phyloP scores from a whole-genome alignment of 2,888 invertebrate genomes.

The Platycnemis pennipes region DNA sequence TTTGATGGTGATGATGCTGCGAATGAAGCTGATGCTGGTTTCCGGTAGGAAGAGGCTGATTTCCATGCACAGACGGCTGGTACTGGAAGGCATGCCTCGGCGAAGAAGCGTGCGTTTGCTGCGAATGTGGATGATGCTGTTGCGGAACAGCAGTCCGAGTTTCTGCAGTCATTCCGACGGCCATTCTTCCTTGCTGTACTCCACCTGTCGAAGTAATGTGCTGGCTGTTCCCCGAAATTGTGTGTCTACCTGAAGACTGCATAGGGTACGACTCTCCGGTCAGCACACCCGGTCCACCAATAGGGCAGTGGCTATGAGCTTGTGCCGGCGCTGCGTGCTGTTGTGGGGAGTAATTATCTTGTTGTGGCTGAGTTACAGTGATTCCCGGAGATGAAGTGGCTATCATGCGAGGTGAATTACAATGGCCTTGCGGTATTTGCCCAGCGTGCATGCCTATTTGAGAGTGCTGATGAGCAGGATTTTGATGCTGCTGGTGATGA shows the following conservation, averaged over 20 bases:
- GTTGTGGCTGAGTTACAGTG: slow-evolving; percentile 74
- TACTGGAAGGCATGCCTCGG: slow-evolving; percentile 55
- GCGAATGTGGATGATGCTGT: slow-evolving; percentile 25
- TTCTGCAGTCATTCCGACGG: slow-evolving; percentile 9
- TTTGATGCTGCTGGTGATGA: slow-evolving; percentile 81
- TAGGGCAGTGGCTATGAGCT: slow-evolving; percentile 53
- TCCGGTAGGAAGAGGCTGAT: background rate
- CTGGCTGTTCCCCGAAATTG: slow-evolving; percentile 1
- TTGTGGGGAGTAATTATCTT: slow-evolving; percentile 71
- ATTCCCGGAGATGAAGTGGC: slow-evolving; percentile 75
- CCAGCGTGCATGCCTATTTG: slow-evolving; percentile 73
- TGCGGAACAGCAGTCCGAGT: slow-evolving; percentile 23
- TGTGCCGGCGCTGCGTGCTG: slow-evolving; percentile 69
- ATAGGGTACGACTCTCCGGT: slow-evolving; percentile 70
- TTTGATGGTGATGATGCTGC: slow-evolving; percentile 54
- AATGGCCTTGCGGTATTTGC: slow-evolving; percentile 78
- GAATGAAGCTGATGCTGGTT: slow-evolving; percentile 45
- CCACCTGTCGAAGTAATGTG: slow-evolving; percentile 46
- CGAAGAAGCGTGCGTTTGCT: slow-evolving; percentile 42
- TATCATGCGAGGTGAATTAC: slow-evolving; percentile 73
- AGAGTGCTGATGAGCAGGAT: slow-evolving; percentile 79
- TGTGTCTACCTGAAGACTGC: slow-evolving; percentile 39
- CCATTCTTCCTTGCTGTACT: slow-evolving; percentile 40
- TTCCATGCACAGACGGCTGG: slow-evolving; percentile 44
- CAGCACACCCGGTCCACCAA: slow-evolving; percentile 77